Evolutionary conservation across 2,888 invertebrate genomes (phyloP).

Genomic region (Neelides folsomi): DNA sequence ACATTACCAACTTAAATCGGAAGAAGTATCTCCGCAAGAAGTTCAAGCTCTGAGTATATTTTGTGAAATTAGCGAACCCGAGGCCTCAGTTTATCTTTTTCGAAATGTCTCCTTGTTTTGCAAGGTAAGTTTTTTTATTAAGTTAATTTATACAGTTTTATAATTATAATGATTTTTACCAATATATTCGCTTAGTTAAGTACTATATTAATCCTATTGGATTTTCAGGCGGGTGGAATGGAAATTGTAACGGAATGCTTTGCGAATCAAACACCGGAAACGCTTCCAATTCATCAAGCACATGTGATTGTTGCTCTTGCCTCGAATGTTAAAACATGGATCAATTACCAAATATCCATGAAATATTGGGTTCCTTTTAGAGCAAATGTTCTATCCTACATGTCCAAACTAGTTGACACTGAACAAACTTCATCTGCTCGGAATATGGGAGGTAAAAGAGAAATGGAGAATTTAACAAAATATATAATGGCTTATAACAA

Average conservation of each 20-base stretch:
- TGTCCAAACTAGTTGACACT: conserved; percentile 85
- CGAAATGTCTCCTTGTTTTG: conserved; percentile 89
- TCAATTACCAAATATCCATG: conserved; percentile 78
- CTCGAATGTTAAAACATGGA: conserved; percentile 83
- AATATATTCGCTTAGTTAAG: too few relatives aligned
- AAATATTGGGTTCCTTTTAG: conserved; percentile 77
- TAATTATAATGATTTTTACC: too few relatives aligned
- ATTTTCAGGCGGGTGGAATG: conserved; percentile 58
- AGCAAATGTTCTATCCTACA: conserved; percentile 73
- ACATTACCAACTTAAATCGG: conserved; percentile 62
- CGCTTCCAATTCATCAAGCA: conserved; percentile 71
- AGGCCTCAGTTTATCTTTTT: conserved; percentile 76
- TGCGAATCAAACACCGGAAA: conserved; percentile 55
- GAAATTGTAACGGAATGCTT: conserved; percentile 77
- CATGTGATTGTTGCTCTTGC: conserved; percentile 84
- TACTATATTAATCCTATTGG: too few relatives aligned
- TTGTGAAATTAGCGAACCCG: conserved; percentile 86
- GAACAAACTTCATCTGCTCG: conserved; percentile 77
- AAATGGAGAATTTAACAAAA: neutral
- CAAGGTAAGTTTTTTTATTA: conserved; percentile 41
- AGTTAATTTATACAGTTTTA: too few relatives aligned
- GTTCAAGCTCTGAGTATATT: conserved; percentile 62
- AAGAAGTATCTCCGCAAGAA: conserved; percentile 72
- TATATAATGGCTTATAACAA: too few relatives aligned
- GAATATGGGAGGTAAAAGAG: conserved; percentile 67